Evolutionary conservation across 2,113 vertebrate species (phyloP).

Genomic region (Actenoides hombroni): DNA sequence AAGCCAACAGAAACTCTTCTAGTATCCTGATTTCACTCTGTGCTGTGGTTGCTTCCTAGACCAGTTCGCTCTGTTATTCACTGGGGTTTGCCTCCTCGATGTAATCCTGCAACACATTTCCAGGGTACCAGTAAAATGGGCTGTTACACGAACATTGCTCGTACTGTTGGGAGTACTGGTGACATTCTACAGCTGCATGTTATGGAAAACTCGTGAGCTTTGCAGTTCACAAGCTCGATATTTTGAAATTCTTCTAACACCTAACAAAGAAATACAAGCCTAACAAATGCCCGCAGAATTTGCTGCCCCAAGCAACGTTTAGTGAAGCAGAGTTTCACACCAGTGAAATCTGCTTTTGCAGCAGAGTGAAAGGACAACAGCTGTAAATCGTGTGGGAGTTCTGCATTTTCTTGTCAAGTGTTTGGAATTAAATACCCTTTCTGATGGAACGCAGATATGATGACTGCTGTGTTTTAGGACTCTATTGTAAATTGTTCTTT

Average conservation of each 20-base stretch:
- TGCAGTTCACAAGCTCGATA: neutral
- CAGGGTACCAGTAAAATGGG: neutral
- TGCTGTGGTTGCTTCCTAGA: neutral
- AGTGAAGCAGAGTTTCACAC: neutral
- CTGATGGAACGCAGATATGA: neutral
- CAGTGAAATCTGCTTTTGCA: slow-evolving; percentile 52
- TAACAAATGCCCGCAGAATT: neutral
- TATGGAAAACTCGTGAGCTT: neutral
- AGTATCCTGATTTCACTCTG: neutral
- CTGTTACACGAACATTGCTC: neutral
- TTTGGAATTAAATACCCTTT: slow-evolving; percentile 16
- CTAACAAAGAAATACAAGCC: neutral
- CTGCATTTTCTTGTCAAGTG: slow-evolving; percentile 38
- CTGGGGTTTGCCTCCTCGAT: neutral
- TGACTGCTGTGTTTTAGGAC: neutral
- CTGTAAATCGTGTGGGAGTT: slow-evolving; percentile 56
- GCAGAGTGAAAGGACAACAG: slow-evolving; percentile 53
- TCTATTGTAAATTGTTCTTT: neutral
- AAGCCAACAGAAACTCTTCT: neutral
- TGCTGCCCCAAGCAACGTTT: slow-evolving; percentile 12
- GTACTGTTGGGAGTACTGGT: neutral
- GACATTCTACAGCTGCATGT: neutral
- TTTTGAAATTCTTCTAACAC: neutral
- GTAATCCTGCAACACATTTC: neutral
- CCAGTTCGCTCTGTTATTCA: neutral